Evolutionary conservation across 2,888 invertebrate species (phyloP), one percentile per base, ranked within the genome.

Genomic region (Drosophila hamatofila): DNA sequence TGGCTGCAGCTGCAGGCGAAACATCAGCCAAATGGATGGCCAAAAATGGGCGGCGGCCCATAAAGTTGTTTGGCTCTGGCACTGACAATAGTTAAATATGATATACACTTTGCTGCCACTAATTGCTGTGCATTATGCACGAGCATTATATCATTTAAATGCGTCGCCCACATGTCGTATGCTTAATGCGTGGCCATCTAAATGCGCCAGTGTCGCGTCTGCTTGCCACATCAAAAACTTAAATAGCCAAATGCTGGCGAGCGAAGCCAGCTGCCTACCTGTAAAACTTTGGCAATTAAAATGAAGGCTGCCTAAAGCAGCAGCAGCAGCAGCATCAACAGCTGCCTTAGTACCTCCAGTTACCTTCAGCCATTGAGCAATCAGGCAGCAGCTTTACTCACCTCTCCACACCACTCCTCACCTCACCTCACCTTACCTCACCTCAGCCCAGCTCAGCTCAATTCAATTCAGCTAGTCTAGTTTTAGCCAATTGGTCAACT

Each of bases 101-200:
- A 54, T 63, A 49, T 60, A 78, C 72, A 87, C 65, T 68, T 62
- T 73, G 59, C 69, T 69, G 73, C 63, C 80, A 37, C 52, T 82
- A 83, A 83, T 81, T 84, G 88, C 78, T 84, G 57, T 76, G 71
- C 75, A 81, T 87, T 78, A 81, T 80, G 78, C 69, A 51, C 18
- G 52, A 54, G 51, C 73, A 54, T 75, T 67, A 63, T 65, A 57
- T 70, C 63, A 85, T 75, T 62, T 77, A 49, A 61, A 65, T 69
- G 63, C 56, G 14, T 49, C 37, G 52, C 75, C 64, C 75, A 77
- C 65, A 69, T 77, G 88, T 82, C 86, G 83, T 79, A 82, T 88
- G 83, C 88, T 72, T 85, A 83, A 83, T 88, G 88, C 55, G 58
- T 42, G 66, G 23, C 37, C 51, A 60, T 72, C 63, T 74, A 78